Conservation (phyloP, 2,888 invertebrate genomes). For the Parelbella ahira region DNA sequence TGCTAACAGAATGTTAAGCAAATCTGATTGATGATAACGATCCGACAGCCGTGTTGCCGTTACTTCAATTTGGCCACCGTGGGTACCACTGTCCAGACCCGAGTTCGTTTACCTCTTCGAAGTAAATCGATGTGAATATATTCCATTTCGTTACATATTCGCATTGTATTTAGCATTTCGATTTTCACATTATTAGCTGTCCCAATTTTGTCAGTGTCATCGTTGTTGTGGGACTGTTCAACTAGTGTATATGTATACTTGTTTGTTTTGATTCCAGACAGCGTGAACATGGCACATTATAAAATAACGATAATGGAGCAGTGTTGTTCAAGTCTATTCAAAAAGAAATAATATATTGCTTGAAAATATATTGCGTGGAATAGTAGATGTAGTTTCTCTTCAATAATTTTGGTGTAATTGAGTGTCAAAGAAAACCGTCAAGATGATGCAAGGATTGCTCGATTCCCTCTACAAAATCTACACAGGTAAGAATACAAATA, state of each 20-base stretch:
- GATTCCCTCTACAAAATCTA: conserved; percentile 73
- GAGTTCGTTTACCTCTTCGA: conserved; percentile 65
- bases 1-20: conserved; percentile 75
- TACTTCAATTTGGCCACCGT: conserved; percentile 75
- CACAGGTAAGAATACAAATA: conserved; percentile 67
- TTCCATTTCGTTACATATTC: conserved; percentile 36
- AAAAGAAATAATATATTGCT: conserved; percentile 6
- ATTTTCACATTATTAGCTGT: conserved; percentile 14
- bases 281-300: conserved; percentile 54
- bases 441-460: conserved; percentile 76
- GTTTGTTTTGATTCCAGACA: conserved; percentile 14
- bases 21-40: conserved; percentile 78
- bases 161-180: conserved; percentile 30
- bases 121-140: conserved; percentile 28
- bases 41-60: conserved; percentile 62
- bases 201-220: conserved; percentile 30
- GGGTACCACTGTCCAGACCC: conserved; percentile 49
- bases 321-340: conserved; percentile 33
- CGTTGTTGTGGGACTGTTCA: conserved; percentile 45
- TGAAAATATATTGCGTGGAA: conserved; percentile 22
- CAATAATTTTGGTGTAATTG: conserved; percentile 42
- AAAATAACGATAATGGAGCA: conserved; percentile 43
- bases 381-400: conserved; percentile 27
- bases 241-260: conserved; percentile 9
- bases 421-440: conserved; percentile 46